Evolutionary conservation across 2,797 vertebrate genomes (phyloP).

Genomic region (Varecia variegata): DNA sequence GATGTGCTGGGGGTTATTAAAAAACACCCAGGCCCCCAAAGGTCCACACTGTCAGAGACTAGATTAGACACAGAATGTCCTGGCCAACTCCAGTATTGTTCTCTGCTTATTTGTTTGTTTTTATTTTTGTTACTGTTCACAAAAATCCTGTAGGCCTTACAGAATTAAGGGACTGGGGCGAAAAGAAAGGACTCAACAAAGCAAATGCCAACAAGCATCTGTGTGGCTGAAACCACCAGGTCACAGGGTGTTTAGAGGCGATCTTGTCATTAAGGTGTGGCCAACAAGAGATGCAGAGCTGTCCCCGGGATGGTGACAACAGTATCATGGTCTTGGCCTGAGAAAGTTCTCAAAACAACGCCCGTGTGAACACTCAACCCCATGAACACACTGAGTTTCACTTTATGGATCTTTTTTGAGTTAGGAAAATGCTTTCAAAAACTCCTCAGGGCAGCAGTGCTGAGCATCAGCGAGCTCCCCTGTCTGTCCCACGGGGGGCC

Average conservation of each 20-base stretch:
- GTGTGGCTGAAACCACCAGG: not conserved
- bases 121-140: not conserved
- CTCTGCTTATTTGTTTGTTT: not conserved
- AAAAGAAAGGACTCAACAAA: not conserved
- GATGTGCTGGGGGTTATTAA: not conserved
- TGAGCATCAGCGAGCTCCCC: not conserved
- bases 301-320: not conserved
- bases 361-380: not conserved
- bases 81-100: not conserved
- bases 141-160: not conserved
- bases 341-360: not conserved
- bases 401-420: not conserved
- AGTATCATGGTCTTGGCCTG: not conserved
- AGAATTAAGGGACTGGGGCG: not conserved
- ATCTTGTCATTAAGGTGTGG: not conserved
- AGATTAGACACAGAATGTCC: not conserved
- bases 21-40: not conserved
- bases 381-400: not conserved
- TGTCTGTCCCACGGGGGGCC: not conserved
- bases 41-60: not conserved
- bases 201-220: not conserved
- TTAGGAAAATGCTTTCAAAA: not conserved
- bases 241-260: not conserved
- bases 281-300: not conserved
- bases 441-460: not conserved